Conservation (phyloP, 2,113 vertebrate genomes). For the Colius striatus region DNA sequence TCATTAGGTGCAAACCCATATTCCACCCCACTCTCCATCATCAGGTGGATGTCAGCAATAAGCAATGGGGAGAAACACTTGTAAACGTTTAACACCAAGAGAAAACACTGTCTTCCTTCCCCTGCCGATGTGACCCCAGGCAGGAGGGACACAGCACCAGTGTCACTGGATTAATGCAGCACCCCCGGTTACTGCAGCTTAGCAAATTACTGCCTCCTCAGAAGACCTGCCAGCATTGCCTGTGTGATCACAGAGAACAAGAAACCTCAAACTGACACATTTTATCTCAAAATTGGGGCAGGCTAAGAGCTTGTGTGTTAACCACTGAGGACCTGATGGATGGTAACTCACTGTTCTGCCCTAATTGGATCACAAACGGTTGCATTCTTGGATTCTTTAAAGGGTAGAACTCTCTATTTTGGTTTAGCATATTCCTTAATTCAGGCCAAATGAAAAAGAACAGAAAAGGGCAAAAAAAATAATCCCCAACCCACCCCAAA, state of each 20-base stretch:
- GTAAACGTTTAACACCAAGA: neutral
- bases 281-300: neutral
- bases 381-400: neutral
- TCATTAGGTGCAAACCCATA: neutral
- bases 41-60: neutral
- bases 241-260: neutral
- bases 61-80: neutral
- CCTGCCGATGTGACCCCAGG: fast-evolving
- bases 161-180: fast-evolving
- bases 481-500: neutral
- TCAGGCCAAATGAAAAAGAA: neutral
- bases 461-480: neutral
- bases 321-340: neutral
- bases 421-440: neutral
- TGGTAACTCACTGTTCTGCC: neutral
- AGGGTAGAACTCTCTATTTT: neutral
- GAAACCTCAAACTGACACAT: neutral
- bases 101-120: neutral
- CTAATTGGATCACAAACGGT: neutral
- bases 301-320: neutral
- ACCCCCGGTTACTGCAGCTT: neutral
- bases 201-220: neutral
- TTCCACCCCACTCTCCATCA: fast-evolving
- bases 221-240: neutral
- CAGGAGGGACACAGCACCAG: neutral